Percentiles rank a stretch among this genome's conserved stretches.
phyloP scores from a whole-genome alignment of 2,797 vertebrate genomes.

The Eleutherodactylus coqui region DNA sequence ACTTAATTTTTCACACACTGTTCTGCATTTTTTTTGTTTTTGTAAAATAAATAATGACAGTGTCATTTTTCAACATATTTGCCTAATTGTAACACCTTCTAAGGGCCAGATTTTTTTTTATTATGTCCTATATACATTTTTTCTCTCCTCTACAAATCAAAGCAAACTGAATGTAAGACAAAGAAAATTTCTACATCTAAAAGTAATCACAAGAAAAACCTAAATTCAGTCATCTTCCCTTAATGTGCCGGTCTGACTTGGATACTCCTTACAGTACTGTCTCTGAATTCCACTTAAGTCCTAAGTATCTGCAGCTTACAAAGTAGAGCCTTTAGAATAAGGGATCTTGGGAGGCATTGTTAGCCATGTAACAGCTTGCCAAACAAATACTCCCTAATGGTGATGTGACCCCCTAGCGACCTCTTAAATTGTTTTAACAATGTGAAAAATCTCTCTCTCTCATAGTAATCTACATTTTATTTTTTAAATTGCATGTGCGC shows the following conservation, averaged over 20 bases:
- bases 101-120: no score
- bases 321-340: constrained; percentile 76
- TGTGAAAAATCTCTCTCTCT: constrained; percentile 89
- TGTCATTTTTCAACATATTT: no score
- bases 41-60: no score
- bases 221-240: no score
- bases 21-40: no score
- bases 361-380: constrained; percentile 83
- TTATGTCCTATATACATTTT: no score
- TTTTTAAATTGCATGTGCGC: constrained; percentile 80
- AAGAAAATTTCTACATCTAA: background rate
- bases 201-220: background rate
- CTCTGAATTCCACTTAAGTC: constrained; percentile 74
- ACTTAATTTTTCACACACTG: no score
- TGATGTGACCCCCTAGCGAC: constrained; percentile 87
- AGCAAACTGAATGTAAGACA: no score
- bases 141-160: background rate
- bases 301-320: constrained; percentile 81
- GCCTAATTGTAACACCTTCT: no score
- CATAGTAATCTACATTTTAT: constrained; percentile 84
- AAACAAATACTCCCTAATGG: constrained; percentile 85
- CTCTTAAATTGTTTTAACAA: constrained; percentile 88
- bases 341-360: constrained; percentile 81
- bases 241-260: background rate
- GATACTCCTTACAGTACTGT: background rate